Base-by-base conservation (phyloP, 2,797 vertebrate species). In the Danio tinwini region DNA sequence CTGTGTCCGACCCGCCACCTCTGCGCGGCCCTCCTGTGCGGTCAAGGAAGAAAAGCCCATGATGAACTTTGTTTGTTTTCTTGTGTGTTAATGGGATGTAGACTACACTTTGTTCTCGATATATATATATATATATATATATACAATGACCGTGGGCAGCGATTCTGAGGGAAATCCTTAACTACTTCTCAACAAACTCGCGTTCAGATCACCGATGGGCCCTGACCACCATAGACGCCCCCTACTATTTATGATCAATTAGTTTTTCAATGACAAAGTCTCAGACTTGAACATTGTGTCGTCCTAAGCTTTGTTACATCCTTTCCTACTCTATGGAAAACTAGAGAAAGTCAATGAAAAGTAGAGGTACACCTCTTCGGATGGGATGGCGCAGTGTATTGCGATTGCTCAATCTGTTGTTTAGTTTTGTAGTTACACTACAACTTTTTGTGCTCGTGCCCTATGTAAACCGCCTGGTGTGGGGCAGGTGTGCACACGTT, bases 11-110 rank as follows among this genome's bases (percentile, higher is more conserved):
- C 89, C 93, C 95, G 84, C 91, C 93, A 96, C 96, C 96, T 96
- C 94, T 97, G 93, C 93, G 92, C 92, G 95, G 94, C 95, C 96
- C 96, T 95, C 96, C 98, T 99, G 93, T 82, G 91, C 91, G 74
- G 75, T 62, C 73, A 81, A 81, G 58, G 52, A 75, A 85, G 90
- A 88, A 47, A 83, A 76, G 44, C 59, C 13, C 19, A 67, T 68
- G 7, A 21, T 68, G 62, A 49, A 70, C 53, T 21, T 19, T 16
- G 70, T 19, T 45, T 42, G 55, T 73, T 29, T 9, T 21, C 45
- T 61, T 65, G 53, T 16, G 9, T 53, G 10, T 56, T 58, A 44
- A 40, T 56, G 14, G 58, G 74, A 56, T 67, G 50, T 19, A 71
- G 37, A 68, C 40, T 55, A 12, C 65, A 55, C 19, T 58, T 37